These are phyloP conservation scores for Sebastes iracundus DNA, from an alignment of 2,797 vertebrate species.

Conservation along the genomic window DNA sequence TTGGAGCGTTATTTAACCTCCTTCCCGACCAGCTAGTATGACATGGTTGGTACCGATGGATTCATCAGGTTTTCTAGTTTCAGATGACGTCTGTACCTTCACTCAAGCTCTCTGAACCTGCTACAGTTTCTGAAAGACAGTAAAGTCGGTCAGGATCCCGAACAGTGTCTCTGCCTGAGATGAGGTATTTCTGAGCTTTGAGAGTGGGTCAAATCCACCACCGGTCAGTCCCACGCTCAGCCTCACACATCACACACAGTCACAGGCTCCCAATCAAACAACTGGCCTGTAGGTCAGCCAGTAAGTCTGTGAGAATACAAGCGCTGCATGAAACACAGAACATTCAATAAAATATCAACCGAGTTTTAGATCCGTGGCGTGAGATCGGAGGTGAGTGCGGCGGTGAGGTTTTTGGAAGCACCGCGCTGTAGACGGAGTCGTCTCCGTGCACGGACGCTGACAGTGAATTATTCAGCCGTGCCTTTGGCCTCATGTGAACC, in stretches of 20 bases:
- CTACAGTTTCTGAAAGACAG: too few species aligned
- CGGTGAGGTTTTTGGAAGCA: background rate
- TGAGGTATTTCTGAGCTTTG: background rate
- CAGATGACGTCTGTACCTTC: too few species aligned
- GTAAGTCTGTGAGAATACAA: background rate
- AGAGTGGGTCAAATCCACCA: background rate
- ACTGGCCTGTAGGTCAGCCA: constrained; percentile 2
- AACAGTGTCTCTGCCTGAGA: background rate
- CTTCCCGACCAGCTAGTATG: too few species aligned
- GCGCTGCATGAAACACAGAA: constrained; percentile 13
- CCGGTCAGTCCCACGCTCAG: background rate
- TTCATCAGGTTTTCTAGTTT: too few species aligned
- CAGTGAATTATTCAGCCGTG: constrained; percentile 45
- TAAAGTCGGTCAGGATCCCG: too few species aligned
- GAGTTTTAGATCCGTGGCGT: background rate
- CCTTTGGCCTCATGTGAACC: constrained; percentile 37
- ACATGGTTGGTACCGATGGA: too few species aligned
- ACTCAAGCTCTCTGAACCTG: too few species aligned
- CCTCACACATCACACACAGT: background rate
- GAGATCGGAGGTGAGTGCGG: background rate
- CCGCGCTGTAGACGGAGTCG: background rate
- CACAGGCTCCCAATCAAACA: constrained; percentile 19
- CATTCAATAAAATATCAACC: constrained; percentile 16
- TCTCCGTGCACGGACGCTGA: background rate
- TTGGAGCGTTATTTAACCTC: too few species aligned